Percentiles rank a stretch among this genome's conserved stretches.
phyloP scores from a whole-genome alignment of 92 coral and sea anemone genomes.

The Chrysogorgia sp. region DNA sequence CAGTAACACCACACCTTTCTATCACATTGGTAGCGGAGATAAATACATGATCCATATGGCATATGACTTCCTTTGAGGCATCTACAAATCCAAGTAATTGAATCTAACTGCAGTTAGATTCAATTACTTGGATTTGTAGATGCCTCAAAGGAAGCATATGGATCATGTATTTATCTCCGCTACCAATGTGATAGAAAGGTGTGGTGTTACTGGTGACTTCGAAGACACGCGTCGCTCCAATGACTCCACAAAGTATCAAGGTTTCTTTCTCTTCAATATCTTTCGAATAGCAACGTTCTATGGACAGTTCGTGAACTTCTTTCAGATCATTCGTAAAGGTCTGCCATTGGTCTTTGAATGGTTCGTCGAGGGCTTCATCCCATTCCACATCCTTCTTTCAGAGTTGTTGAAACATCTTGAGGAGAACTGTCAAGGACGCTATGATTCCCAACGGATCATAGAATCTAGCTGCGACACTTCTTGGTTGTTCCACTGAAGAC shows the following conservation, averaged over 20 bases:
- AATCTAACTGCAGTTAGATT: constrained; percentile 15
- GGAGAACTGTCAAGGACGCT: constrained; percentile 23
- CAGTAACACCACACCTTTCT: neutral
- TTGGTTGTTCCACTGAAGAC: too few relatives aligned
- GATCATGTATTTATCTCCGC: constrained; percentile 48
- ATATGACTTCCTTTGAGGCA: constrained; percentile 47
- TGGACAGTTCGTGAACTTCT: constrained; percentile 11
- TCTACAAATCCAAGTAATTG: constrained; percentile 47
- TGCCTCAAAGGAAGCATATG: constrained; percentile 48
- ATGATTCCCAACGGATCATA: constrained; percentile 49
- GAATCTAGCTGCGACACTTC: constrained; percentile 45
- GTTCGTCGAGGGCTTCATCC: constrained; percentile 40
- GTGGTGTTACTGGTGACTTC: constrained; percentile 20
- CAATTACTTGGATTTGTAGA: constrained; percentile 47
- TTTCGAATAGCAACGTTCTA: constrained; percentile 34
- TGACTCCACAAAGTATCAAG: constrained; percentile 10
- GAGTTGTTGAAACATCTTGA: constrained; percentile 49
- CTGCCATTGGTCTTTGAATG: constrained; percentile 26
- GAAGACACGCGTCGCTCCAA: constrained; percentile 39
- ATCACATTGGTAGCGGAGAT: constrained; percentile 34
- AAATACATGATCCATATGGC: constrained; percentile 47
- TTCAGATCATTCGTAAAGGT: constrained; percentile 4
- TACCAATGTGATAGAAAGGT: constrained; percentile 12
- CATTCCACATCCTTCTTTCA: constrained; percentile 38
- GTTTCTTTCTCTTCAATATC: neutral